Evolutionary conservation across 2,888 invertebrate genomes (phyloP), one percentile per base, ranked within the genome.

Genomic region (Eudemis profundana): DNA sequence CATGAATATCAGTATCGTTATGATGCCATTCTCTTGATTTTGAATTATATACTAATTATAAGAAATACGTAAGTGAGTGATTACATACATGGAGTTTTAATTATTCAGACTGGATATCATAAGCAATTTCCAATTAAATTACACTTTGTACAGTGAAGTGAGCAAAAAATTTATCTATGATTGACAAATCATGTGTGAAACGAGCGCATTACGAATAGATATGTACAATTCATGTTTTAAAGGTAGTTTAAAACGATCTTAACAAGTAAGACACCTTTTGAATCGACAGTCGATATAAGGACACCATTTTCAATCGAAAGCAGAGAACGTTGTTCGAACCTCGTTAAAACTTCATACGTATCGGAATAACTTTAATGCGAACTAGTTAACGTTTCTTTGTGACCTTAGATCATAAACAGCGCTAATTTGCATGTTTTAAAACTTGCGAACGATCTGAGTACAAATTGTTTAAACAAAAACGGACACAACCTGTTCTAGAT

Each of bases 301-400:
- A 60, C 60, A 60, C 53, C 27, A 60, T 60, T 51, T 46, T 51
- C 65, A 53, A 53, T 65, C 46, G 53, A 46, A 65, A 53, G 65
- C 51, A 60, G 51, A 53, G 19, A 53, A 53, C 53, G 59, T 60
- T 62, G 77, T 74, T 78, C 74, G 72, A 75, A 79, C 72, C 74
- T 85, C 79, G 85, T 85, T 85, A 85, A 80, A 85, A 85, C 83
- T 85, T 85, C 79, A 79, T 78, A 78, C 84, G 77, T 76, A 76
- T 75, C 71, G 74, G 74, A 77, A 81, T 79, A 82, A 77, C 83
- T 81, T 82, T 38, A 38, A 53, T 44, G 40, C 53, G 29, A 82
- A 81, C 82, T 79, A 81, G 81, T 77, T 78, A 74, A 70, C 74
- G 69, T 73, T 76, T 76, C 74, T 75, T 74, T 74, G 74, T 78